Evolutionary conservation across 2,797 vertebrate species (phyloP), one percentile per base, ranked within the genome.

Genomic region (Agapornis canus): DNA sequence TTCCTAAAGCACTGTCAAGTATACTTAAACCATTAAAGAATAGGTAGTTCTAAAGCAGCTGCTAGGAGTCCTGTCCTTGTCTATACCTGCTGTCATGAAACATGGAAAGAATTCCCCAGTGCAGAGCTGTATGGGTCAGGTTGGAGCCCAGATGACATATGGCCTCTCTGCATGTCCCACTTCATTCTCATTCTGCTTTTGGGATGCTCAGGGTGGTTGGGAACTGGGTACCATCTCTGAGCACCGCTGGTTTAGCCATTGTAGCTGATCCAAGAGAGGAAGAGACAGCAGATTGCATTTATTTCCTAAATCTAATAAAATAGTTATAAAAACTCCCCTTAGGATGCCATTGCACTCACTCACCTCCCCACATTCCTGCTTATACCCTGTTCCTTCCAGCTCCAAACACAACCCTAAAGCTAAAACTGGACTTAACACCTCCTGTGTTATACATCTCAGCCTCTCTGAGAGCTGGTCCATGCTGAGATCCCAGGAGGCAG

Each of bases 71-170:
- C 32, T 40, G 49, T 9, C 35, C 82, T 43, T 11, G 10, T 43
- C 80, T 72, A 68, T 14, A 19, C 48, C 35, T 91, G 57, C 70
- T 57, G 68, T 12, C 54, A 26, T 7, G 42, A n/a, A 40, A 12
- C 8, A 17, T 0, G 17, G 66, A 18, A 51, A 61, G 11, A 22
- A 9, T 2, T 20, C 17, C 31, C 6, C 4, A 3, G 57, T 3
- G 56, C 45, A 4, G 52, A 35, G 91, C 65, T 39, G 48, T 0
- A 0, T 3, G 54, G 43, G 52, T 10, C 47, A 12, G 70, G 29
- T 14, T 0, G 1, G 60, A 64, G 37, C 57, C 17, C 0, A 0
- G 64, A 16, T 0, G 2, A 49, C 2, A 1, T 3, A 3, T 0
- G 42, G 66, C 35, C 35, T 65, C 39, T 56, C 51, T 1, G 2